Percentiles rank a stretch among this genome's conserved stretches.
phyloP scores from a whole-genome alignment of 2,888 invertebrate species.

The Odontocolon sp. region DNA sequence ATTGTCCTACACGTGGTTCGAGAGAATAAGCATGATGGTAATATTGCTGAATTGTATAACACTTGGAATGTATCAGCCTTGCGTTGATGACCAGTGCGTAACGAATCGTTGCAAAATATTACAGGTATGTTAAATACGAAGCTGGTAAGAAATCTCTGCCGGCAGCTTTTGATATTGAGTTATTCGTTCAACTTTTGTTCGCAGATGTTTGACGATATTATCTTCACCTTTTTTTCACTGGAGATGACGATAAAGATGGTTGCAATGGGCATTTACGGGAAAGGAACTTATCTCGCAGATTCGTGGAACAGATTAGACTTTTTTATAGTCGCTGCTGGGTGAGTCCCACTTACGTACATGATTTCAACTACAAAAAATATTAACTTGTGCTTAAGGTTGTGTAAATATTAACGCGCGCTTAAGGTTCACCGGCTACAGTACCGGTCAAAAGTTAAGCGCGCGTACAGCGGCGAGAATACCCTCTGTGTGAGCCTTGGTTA shows the following conservation, averaged over 20 bases:
- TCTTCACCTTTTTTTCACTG: slow-evolving; percentile 98
- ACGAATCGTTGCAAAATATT: slow-evolving; percentile 94
- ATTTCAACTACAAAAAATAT: too few relatives aligned
- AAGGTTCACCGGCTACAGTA: too few relatives aligned
- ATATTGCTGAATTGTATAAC: slow-evolving; percentile 99
- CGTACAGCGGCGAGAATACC: too few relatives aligned
- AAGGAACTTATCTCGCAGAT: slow-evolving; percentile 97
- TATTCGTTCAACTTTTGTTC: slow-evolving; percentile 67
- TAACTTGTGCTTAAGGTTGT: too few relatives aligned
- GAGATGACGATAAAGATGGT: slow-evolving; percentile 99
- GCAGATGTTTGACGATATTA: slow-evolving; percentile 98
- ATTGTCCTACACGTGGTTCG: slow-evolving; percentile 93
- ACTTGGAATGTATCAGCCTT: slow-evolving; percentile 99
- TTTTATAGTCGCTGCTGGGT: slow-evolving; percentile 99
- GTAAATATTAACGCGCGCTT: too few relatives aligned
- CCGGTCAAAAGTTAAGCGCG: too few relatives aligned
- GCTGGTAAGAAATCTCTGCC: too few relatives aligned
- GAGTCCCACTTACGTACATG: too few relatives aligned
- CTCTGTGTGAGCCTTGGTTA: too few relatives aligned
- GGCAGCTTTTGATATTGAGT: too few relatives aligned
- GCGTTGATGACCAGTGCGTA: slow-evolving; percentile 95
- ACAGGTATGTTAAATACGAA: slow-evolving; percentile 86
- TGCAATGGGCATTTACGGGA: slow-evolving; percentile 98
- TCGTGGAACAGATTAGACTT: slow-evolving; percentile 99
- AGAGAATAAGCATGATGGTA: slow-evolving; percentile 98